phyloP scores from a whole-genome alignment of 2,113 vertebrate genomes.

The Leucoraja erinaceus region DNA sequence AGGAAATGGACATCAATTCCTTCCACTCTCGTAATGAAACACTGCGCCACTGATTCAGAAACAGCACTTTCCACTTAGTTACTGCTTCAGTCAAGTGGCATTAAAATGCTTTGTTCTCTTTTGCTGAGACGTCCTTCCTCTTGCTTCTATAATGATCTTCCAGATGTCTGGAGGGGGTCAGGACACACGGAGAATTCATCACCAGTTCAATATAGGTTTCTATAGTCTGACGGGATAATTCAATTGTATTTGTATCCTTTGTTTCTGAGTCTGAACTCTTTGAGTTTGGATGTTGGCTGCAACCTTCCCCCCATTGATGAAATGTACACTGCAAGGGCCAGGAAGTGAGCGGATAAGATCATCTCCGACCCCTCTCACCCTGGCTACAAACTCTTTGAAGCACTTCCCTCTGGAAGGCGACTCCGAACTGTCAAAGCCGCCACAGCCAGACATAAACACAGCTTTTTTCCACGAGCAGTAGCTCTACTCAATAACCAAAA shows the following conservation, averaged over 20 bases:
- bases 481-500: too few species aligned
- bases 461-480: too few species aligned
- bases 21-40: neutral
- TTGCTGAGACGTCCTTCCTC: neutral
- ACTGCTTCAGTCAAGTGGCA: slow-evolving; percentile 15
- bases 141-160: neutral
- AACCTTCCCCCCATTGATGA: too few species aligned
- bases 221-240: neutral
- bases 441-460: too few species aligned
- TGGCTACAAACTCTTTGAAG: too few species aligned
- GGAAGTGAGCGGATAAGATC: too few species aligned
- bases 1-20: slow-evolving; percentile 32
- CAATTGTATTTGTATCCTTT: neutral
- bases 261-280: neutral
- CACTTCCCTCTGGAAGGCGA: too few species aligned
- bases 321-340: too few species aligned
- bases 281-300: too few species aligned
- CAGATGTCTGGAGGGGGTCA: neutral
- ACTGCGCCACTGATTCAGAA: neutral
- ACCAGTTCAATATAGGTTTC: neutral
- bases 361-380: too few species aligned
- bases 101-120: slow-evolving; percentile 32
- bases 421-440: too few species aligned
- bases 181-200: neutral
- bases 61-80: slow-evolving; percentile 7